Evolutionary conservation across 2,113 vertebrate genomes (phyloP).

Genomic region (Carettochelys insculpta): DNA sequence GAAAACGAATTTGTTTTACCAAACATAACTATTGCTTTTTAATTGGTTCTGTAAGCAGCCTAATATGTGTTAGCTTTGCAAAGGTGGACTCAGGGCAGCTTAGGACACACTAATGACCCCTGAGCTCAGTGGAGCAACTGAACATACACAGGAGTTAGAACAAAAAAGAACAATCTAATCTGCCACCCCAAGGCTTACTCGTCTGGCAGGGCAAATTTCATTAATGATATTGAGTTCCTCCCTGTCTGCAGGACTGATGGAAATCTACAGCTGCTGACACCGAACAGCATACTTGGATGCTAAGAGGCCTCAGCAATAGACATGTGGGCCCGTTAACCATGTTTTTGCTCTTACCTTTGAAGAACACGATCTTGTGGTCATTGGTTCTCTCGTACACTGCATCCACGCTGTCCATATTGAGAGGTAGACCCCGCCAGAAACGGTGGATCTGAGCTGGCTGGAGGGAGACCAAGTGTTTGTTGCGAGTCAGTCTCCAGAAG

Average conservation of each 20-base stretch:
- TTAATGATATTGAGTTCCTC: rapidly evolving
- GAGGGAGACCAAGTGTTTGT: constrained; percentile 93
- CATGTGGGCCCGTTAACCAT: rapidly evolving
- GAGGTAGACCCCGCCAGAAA: constrained; percentile 94
- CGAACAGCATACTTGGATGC: rapidly evolving
- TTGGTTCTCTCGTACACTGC: constrained; percentile 91
- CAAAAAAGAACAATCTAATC: too few relatives aligned
- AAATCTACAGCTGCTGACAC: neutral
- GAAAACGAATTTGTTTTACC: neutral
- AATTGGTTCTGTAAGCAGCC: neutral
- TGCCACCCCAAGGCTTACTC: neutral
- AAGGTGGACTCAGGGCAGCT: neutral
- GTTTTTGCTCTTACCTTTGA: constrained; percentile 84
- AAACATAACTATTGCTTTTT: rapidly evolving
- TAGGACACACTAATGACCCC: neutral
- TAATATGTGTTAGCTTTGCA: neutral
- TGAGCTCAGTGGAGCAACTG: neutral
- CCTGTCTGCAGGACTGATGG: neutral
- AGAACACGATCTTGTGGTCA: constrained; percentile 97
- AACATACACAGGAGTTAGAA: too few relatives aligned
- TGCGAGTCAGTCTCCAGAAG: constrained; percentile 94
- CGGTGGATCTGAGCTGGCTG: constrained; percentile 92
- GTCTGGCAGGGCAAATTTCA: neutral
- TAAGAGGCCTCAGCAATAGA: neutral
- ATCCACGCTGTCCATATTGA: constrained; percentile 90